Percentiles rank a stretch among this genome's conserved stretches.
Conservation (phyloP, 2,797 vertebrate genomes). For the Arrhamphus sclerolepis region DNA sequence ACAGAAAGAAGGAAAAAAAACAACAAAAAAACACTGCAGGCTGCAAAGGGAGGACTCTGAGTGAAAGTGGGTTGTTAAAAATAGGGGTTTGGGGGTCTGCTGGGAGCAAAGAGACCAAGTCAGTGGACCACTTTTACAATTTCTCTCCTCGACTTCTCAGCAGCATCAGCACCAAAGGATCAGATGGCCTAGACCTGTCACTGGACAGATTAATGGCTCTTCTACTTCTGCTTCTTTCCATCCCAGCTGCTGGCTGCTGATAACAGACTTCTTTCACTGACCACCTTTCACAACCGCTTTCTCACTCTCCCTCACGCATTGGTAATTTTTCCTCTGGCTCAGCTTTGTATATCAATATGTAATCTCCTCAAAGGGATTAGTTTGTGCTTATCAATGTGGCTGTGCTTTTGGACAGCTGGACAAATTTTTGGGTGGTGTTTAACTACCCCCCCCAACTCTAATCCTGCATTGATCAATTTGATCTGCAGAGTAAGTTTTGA, state of each 20-base stretch:
- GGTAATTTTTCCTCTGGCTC: slow-evolving; percentile 12
- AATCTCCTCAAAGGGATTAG: not conserved
- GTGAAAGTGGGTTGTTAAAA: slow-evolving; percentile 53
- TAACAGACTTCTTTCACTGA: slow-evolving; percentile 47
- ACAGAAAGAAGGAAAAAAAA: too few species aligned
- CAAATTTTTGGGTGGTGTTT: not conserved
- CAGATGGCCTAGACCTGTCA: slow-evolving; percentile 76
- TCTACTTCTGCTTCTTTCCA: slow-evolving; percentile 37
- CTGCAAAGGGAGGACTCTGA: slow-evolving; percentile 20
- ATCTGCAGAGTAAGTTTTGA: not conserved
- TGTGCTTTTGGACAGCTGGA: not conserved
- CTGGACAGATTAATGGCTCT: slow-evolving; percentile 67
- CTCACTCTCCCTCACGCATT: slow-evolving; percentile 14
- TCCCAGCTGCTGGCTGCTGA: slow-evolving; percentile 63
- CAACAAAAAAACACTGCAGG: slow-evolving; percentile 8
- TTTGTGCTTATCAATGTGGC: too few species aligned
- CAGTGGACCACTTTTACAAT: slow-evolving; percentile 46
- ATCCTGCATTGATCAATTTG: not conserved
- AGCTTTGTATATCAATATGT: slow-evolving; percentile 16
- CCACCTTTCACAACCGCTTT: slow-evolving; percentile 25
- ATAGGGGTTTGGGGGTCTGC: slow-evolving; percentile 33
- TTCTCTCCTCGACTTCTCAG: slow-evolving; percentile 46
- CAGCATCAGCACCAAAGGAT: slow-evolving; percentile 61
- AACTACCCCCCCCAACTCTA: too few species aligned
- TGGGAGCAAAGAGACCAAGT: slow-evolving; percentile 28